Conservation (phyloP, 2,797 vertebrate genomes). For the Megaceryle alcyon region DNA sequence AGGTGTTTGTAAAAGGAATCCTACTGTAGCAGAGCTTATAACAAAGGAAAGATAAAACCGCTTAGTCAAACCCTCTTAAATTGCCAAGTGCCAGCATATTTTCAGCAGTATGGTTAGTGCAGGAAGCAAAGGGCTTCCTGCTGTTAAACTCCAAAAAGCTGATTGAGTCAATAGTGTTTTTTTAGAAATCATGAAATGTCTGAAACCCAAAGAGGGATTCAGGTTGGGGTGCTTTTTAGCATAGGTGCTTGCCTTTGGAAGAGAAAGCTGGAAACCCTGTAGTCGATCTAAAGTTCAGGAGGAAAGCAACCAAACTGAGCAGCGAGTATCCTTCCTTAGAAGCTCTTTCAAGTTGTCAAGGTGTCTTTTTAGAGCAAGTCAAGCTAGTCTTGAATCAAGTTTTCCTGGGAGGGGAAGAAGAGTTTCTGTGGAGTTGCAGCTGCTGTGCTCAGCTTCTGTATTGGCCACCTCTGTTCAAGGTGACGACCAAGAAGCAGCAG, state of each 20-base stretch:
- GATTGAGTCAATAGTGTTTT: not conserved
- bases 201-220: not conserved
- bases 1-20: conserved; percentile 46
- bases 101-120: not conserved
- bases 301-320: not conserved
- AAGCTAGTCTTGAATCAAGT: not conserved
- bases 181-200: not conserved
- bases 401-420: not conserved
- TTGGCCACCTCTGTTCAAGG: not conserved
- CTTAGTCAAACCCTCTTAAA: not conserved
- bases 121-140: not conserved
- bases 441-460: not conserved
- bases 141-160: not conserved
- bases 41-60: not conserved
- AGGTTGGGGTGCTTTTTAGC: not conserved
- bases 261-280: not conserved
- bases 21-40: conserved; percentile 7
- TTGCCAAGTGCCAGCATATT: not conserved
- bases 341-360: not conserved
- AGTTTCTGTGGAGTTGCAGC: not conserved
- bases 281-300: not conserved
- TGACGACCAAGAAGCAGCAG: not conserved
- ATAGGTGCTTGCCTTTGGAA: not conserved
- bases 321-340: not conserved
- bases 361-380: not conserved